phyloP scores from a whole-genome alignment of 2,113 vertebrate species.

The Aptenodytes patagonicus region DNA sequence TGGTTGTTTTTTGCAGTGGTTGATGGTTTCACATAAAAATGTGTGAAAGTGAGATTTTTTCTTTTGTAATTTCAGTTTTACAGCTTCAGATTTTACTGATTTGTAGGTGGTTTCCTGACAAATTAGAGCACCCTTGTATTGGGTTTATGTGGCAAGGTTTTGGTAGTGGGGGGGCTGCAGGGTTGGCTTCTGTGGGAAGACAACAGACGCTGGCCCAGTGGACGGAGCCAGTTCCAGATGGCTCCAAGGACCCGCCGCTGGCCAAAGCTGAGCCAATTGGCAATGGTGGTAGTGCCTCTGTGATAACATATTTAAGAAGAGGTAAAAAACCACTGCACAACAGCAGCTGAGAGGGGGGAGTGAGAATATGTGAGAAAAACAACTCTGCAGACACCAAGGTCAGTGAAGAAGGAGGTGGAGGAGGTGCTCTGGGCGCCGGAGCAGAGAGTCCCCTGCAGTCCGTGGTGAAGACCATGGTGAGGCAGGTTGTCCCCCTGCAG shows the following conservation, averaged over 20 bases:
- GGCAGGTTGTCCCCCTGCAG: not conserved
- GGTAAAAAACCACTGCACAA: not conserved
- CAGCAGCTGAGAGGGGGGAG: not conserved
- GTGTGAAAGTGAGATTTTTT: not conserved
- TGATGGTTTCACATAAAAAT: not conserved
- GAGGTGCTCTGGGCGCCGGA: accelerated
- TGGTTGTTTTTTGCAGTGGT: not conserved
- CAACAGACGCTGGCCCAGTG: not conserved
- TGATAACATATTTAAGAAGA: not conserved
- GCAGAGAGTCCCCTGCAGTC: not conserved
- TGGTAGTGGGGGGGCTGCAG: not conserved
- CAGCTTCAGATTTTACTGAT: not conserved
- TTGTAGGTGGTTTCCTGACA: not conserved
- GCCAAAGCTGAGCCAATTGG: not conserved
- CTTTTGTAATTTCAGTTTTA: not conserved
- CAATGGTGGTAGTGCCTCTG: not conserved
- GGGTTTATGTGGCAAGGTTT: not conserved
- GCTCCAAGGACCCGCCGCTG: not conserved
- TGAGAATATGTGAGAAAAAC: not conserved
- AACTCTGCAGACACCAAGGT: not conserved
- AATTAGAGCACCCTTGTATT: not conserved
- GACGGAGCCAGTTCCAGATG: not conserved
- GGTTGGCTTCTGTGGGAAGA: not conserved
- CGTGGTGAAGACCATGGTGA: not conserved
- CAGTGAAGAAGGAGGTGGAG: not conserved